A percentile compares a stretch with the other conserved stretches of the same genome.
Conservation (phyloP, 2,888 invertebrate genomes). For the Rambutsinella grinnellia region DNA sequence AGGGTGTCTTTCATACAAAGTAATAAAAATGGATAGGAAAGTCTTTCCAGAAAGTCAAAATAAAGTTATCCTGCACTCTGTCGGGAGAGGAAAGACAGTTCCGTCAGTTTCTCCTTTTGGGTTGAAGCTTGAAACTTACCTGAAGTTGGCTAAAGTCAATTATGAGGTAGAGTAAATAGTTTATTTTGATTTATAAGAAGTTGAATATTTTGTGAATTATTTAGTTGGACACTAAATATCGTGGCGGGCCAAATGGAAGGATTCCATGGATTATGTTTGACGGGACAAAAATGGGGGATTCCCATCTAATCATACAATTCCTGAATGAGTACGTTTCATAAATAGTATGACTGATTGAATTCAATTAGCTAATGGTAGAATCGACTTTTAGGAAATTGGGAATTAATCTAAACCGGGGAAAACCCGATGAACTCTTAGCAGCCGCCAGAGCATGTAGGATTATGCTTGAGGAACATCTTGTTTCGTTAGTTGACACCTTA, state of each 20-base stretch:
- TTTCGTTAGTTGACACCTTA: slow-evolving; percentile 67
- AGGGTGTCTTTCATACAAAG: too few relatives aligned
- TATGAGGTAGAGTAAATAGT: too few relatives aligned
- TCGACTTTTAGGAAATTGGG: slow-evolving; percentile 62
- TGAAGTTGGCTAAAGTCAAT: slow-evolving; percentile 36
- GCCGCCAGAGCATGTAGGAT: slow-evolving; percentile 68
- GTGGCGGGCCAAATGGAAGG: slow-evolving; percentile 69
- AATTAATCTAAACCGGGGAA: slow-evolving; percentile 67
- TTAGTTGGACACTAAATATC: slow-evolving; percentile 68
- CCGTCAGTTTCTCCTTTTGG: slow-evolving; percentile 28
- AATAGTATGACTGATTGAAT: slow-evolving; percentile 38
- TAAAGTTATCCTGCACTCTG: slow-evolving; percentile 31
- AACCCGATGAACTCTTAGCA: slow-evolving; percentile 67
- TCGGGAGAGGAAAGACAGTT: slow-evolving; percentile 17
- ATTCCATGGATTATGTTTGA: slow-evolving; percentile 70
- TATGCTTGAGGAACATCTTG: slow-evolving; percentile 69
- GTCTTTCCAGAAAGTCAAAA: too few relatives aligned
- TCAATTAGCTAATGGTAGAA: not conserved
- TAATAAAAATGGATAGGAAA: too few relatives aligned
- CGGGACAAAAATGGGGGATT: slow-evolving; percentile 68
- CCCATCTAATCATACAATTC: slow-evolving; percentile 69
- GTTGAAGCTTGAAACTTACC: slow-evolving; percentile 44
- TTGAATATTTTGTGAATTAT: too few relatives aligned
- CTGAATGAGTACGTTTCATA: slow-evolving; percentile 68
- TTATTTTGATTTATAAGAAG: too few relatives aligned